Evolutionary conservation across 1,140 invertebrate genomes (phyloP).

Genomic region (Cydia splendana): DNA sequence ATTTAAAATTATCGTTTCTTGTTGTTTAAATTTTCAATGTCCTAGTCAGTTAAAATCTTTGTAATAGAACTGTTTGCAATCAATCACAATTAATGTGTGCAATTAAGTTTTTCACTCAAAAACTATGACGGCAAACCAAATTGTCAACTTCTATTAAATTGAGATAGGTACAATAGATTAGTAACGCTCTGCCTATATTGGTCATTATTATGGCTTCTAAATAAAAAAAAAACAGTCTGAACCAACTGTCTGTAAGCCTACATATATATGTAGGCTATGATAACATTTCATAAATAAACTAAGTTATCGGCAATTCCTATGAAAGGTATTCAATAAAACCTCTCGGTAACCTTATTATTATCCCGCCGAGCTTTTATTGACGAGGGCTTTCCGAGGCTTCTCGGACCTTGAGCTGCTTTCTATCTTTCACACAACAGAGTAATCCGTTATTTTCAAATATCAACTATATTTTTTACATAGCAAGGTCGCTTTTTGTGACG

Average conservation of each 20-base stretch:
- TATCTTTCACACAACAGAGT: background rate
- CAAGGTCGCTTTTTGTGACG: background rate
- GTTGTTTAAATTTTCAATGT: too few species aligned
- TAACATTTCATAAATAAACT: conserved; percentile 22
- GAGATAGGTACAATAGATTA: too few species aligned
- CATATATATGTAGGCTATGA: background rate
- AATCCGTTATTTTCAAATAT: background rate
- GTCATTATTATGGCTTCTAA: too few species aligned
- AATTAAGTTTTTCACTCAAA: background rate
- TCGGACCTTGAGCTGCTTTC: background rate
- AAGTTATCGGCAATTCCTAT: background rate
- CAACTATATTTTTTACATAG: background rate
- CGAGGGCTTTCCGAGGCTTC: background rate
- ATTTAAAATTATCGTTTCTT: too few species aligned
- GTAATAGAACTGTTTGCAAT: background rate
- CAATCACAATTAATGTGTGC: too few species aligned
- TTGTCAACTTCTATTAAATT: too few species aligned
- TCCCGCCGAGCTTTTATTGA: conserved; percentile 22
- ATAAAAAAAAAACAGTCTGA: too few species aligned
- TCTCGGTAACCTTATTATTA: conserved; percentile 9
- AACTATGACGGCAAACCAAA: too few species aligned
- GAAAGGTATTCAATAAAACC: conserved; percentile 25
- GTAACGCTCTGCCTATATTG: too few species aligned
- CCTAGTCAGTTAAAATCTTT: too few species aligned
- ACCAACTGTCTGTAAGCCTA: too few species aligned